Evolutionary conservation across 2,888 invertebrate species (phyloP), one percentile per base, ranked within the genome.

Genomic region (Neoascia interrupta): DNA sequence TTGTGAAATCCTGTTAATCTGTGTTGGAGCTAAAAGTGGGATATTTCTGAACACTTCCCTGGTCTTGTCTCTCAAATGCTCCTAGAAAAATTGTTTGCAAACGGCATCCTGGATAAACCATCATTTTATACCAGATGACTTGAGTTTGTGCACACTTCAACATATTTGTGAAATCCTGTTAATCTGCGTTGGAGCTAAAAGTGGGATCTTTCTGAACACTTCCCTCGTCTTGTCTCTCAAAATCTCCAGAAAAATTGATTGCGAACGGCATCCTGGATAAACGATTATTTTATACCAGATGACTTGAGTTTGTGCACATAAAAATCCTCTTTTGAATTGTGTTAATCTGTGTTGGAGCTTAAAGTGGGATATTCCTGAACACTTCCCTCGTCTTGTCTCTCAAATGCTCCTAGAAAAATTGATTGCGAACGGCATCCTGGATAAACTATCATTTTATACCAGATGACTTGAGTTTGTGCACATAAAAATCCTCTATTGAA

Each of bases 341-440:
- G 8, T 5, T 28, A n/a, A 51, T 63, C 41, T 51, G 49, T 73
- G 41, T 45, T 45, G 83, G 83, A 83, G 84, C 64, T 54, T 82
- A 79, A 84, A 84, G 83, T 84, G 82, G 80, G 82, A 81, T 81
- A 69, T 39, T 81, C 51, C 31, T 31, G 31, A 31, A 31, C n/a
- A n/a, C 31, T 26, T 8, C 31, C 31, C n/a, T 31, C 31, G 31
- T n/a, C n/a, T 31, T n/a, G 31, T 31, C 31, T 31, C 31, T 31
- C 31, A 31, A 31, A 31, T 31, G n/a, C 31, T 31, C 31, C 31
- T 3, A 31, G 31, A 31, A n/a, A 8, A 3, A 31, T 8, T 31
- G 31, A 31, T 6, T 31, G 31, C 31, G 31, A 31, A 31, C 31
- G 31, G 31, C 31, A 31, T 31, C 31, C 31, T 31, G 31, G 31